These are phyloP conservation scores for Limenitis camilla DNA, from an alignment of 2,888 invertebrate species.

Conservation along the genomic window DNA sequence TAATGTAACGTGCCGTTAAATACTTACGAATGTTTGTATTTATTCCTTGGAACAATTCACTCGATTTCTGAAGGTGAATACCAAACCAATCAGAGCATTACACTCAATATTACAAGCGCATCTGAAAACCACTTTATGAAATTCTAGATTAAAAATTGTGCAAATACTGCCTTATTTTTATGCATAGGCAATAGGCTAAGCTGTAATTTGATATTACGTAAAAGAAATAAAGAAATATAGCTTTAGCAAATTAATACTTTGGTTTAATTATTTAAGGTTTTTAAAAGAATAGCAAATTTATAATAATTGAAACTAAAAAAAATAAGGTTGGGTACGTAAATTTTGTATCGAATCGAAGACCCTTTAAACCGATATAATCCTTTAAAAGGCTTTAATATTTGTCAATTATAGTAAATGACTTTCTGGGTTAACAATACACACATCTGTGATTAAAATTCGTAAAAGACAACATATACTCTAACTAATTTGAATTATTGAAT, in stretches of 20 bases:
- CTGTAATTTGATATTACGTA: slow-evolving; percentile 10
- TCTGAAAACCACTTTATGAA: slow-evolving; percentile 12
- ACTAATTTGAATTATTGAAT: no score
- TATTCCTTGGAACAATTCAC: slow-evolving; percentile 12
- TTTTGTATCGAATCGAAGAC: no score
- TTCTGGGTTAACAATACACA: no score
- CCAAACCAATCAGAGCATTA: slow-evolving; percentile 23
- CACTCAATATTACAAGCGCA: slow-evolving; percentile 9
- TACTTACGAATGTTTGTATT: slow-evolving; percentile 17
- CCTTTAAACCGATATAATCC: no score
- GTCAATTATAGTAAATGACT: no score
- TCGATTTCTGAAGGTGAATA: slow-evolving; percentile 20
- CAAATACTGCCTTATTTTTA: slow-evolving; percentile 4
- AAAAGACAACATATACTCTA: no score
- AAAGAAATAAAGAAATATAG: slow-evolving; percentile 17
- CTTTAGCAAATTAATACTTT: not conserved
- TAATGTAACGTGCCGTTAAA: slow-evolving; percentile 26
- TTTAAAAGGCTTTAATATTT: no score
- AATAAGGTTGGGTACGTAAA: no score
- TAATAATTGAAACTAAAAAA: no score
- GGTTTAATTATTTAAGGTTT: no score
- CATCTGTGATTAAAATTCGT: no score
- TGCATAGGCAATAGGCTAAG: slow-evolving; percentile 1
- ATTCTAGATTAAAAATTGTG: slow-evolving; percentile 5
- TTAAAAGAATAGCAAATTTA: no score